These are phyloP conservation scores for Heterodera schachtii DNA, from an alignment of 1,140 invertebrate genomes.

Conservation along the genomic window DNA sequence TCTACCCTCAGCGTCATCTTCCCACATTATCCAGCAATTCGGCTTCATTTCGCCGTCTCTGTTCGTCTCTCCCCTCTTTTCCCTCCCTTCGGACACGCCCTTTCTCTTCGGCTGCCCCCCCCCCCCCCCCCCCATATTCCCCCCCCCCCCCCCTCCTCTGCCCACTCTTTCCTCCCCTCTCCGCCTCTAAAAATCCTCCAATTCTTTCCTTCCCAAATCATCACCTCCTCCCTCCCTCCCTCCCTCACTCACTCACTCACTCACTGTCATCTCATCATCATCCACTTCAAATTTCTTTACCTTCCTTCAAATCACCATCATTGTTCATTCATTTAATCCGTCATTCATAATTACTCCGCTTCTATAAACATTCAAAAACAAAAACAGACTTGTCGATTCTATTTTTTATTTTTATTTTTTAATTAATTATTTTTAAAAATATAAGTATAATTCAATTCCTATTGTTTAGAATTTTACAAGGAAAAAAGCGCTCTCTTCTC, in stretches of 20 bases:
- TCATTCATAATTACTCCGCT: constrained; percentile 1
- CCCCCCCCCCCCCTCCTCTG: neutral
- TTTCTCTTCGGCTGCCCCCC: constrained; percentile 1
- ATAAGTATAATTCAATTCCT: no score
- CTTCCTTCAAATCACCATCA: neutral
- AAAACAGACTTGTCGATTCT: neutral
- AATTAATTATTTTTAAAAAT: neutral
- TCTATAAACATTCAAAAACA: neutral
- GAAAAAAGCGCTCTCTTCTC: neutral
- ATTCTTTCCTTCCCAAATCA: neutral
- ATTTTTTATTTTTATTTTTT: neutral
- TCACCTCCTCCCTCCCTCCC: neutral
- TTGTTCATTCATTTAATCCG: neutral
- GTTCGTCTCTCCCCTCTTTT: neutral
- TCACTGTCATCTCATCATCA: neutral
- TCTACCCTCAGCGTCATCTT: neutral
- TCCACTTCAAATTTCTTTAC: neutral
- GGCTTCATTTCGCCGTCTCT: neutral
- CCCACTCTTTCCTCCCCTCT: neutral
- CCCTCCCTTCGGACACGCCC: constrained; percentile 1
- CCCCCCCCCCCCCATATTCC: neutral
- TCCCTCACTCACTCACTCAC: neutral
- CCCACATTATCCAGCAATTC: neutral
- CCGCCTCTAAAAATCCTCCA: neutral
- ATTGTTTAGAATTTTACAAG: neutral